phyloP scores from a whole-genome alignment of 2,888 invertebrate genomes.

The Anaspis maculata region DNA sequence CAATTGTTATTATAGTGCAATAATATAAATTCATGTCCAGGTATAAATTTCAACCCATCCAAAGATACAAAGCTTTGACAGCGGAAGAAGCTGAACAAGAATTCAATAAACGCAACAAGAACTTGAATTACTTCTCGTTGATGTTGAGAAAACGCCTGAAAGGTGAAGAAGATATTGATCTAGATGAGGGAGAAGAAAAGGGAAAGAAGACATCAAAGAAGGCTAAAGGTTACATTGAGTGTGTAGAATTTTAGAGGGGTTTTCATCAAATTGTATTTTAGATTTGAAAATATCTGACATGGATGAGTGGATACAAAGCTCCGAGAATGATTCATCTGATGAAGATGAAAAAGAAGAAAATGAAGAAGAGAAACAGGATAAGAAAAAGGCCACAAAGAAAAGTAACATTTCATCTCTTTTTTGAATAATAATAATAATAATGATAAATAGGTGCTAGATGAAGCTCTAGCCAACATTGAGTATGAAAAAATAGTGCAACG shows the following conservation, averaged over 20 bases:
- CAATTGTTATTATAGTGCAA: not conserved
- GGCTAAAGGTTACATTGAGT: too few species aligned
- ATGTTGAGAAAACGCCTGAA: conserved; percentile 87
- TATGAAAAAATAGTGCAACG: too few species aligned
- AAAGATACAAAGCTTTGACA: conserved; percentile 86
- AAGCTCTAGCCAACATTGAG: too few species aligned
- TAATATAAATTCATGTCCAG: conserved; percentile 31
- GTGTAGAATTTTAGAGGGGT: too few species aligned
- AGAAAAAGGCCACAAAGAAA: conserved; percentile 51
- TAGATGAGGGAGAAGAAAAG: conserved; percentile 26
- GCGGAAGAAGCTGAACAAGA: conserved; percentile 98
- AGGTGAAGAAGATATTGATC: conserved; percentile 53
- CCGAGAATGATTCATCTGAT: conserved; percentile 70
- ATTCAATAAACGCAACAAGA: conserved; percentile 90
- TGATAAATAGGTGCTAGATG: too few species aligned
- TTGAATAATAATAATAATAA: too few species aligned
- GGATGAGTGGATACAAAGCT: conserved; percentile 85
- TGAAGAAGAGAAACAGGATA: conserved; percentile 50
- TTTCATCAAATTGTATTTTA: too few species aligned
- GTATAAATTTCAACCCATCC: conserved; percentile 86
- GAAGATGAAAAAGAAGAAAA: conserved; percentile 62
- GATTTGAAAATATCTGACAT: conserved; percentile 86
- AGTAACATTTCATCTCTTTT: conserved; percentile 12
- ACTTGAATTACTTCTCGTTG: conserved; percentile 90
- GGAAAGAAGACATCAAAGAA: conserved; percentile 25